A percentile compares a stretch with the other conserved stretches of the same genome.
These are phyloP conservation scores for Pecten maximus DNA, from an alignment of 2,888 invertebrate genomes.

Conservation along the genomic window DNA sequence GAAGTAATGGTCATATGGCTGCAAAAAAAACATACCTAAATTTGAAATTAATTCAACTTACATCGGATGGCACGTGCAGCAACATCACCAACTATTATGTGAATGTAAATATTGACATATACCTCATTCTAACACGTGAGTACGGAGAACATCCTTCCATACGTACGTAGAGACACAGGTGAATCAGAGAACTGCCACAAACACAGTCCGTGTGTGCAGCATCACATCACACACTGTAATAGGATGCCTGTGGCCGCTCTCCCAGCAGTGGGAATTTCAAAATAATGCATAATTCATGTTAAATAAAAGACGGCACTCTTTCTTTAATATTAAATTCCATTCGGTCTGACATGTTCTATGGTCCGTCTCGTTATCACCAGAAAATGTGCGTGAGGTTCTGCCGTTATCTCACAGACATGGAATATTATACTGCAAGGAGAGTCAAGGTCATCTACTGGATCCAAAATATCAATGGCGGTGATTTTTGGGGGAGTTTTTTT, in stretches of 20 bases:
- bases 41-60: not conserved
- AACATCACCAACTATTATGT: too few species aligned
- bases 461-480: not conserved
- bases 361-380: not conserved
- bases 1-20: too few species aligned
- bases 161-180: not conserved
- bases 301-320: not conserved
- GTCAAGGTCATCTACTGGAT: not conserved
- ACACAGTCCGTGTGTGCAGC: not conserved
- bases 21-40: too few species aligned
- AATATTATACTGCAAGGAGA: not conserved
- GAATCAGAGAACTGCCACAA: not conserved
- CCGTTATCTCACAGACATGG: not conserved
- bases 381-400: not conserved
- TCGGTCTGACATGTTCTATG: not conserved
- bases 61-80: not conserved
- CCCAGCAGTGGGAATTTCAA: not conserved
- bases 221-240: not conserved
- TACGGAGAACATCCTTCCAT: not conserved
- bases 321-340: not conserved
- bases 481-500: not conserved
- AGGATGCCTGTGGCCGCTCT: not conserved
- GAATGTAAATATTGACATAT: too few species aligned
- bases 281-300: conserved; percentile 20
- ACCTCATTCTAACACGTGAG: too few species aligned